Evolutionary conservation across 2,797 vertebrate species (phyloP), one percentile per base, ranked within the genome.

Genomic region (Hephaestus fuliginosus): DNA sequence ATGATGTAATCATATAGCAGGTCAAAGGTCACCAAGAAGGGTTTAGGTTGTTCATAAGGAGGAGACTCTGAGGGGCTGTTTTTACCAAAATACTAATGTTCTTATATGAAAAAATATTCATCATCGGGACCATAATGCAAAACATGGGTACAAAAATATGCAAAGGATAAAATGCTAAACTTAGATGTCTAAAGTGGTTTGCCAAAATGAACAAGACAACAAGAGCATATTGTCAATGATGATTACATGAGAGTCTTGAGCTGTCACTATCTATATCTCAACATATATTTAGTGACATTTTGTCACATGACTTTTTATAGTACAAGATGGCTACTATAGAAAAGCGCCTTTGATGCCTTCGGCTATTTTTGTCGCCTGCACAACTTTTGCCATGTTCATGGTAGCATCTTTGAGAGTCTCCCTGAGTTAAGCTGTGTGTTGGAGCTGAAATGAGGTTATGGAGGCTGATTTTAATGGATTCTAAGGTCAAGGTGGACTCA

Each of bases 21-120:
- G 66, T 78, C 70, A 63, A 57, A 61, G 56, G 56, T 71, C 53
- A 70, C 20, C 11, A 22, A 36, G 9, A 14, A 25, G 25, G 41
- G 12, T 22, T 53, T 25, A 7, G 6, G 25, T 14, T 66, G 2
- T 25, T 36, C 11, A 33, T 63, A 18, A 52, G 48, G 33, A 5
- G 22, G n/a, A 39, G 14, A 25, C 4, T 41, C 33, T 28, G 51
- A 66, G n/a, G 62, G 49, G 15, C 46, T 36, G 25, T 48, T 28
- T 28, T 49, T 49, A 49, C 48, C 20, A 49, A 18, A 49, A 20
- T 65, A 20, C 62, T 5, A 66, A 39, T 51, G 46, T 20, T 6
- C 7, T 7, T 48, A 17, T 36, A 18, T 9, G 3, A 17, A 39
- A 43, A 14, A 44, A 13, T 3, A 58, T 15, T 60, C 20, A 60